These are phyloP conservation scores for Strix uralensis DNA, from an alignment of 2,113 vertebrate genomes.

Conservation along the genomic window DNA sequence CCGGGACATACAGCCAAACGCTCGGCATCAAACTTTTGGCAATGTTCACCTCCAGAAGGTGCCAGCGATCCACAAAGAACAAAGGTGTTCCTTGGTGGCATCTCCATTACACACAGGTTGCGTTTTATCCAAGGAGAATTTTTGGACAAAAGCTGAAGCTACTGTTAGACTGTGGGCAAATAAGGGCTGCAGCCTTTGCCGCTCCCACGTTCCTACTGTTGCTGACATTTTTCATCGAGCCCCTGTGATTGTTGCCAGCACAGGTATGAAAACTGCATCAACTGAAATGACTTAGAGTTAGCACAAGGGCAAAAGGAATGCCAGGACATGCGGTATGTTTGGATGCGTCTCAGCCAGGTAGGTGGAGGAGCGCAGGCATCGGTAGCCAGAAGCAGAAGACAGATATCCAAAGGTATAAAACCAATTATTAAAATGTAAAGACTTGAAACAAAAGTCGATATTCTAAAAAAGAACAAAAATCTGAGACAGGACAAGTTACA, in stretches of 20 bases:
- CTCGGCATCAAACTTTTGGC: neutral
- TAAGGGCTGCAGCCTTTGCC: neutral
- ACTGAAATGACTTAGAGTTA: neutral
- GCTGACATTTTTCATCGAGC: neutral
- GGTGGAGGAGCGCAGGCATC: neutral
- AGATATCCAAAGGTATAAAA: neutral
- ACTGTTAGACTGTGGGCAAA: fast-evolving
- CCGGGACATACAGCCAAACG: neutral
- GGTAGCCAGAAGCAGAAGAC: neutral
- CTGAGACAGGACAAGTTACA: neutral
- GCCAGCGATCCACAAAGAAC: neutral
- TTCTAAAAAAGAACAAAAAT: neutral
- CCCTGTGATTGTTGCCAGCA: neutral
- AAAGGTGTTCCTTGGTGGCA: neutral
- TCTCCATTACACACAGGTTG: neutral
- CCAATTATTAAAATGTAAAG: neutral
- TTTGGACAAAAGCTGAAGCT: neutral
- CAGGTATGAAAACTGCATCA: neutral
- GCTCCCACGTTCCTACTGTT: neutral
- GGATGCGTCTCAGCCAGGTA: neutral
- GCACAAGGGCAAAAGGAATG: neutral
- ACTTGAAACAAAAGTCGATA: neutral
- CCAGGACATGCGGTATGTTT: neutral
- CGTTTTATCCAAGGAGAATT: neutral
- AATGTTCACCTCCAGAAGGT: neutral